A percentile compares a stretch with the other conserved stretches of the same genome.
These are phyloP conservation scores for Mythimna vitellina DNA, from an alignment of 2,888 invertebrate species.

Conservation along the genomic window DNA sequence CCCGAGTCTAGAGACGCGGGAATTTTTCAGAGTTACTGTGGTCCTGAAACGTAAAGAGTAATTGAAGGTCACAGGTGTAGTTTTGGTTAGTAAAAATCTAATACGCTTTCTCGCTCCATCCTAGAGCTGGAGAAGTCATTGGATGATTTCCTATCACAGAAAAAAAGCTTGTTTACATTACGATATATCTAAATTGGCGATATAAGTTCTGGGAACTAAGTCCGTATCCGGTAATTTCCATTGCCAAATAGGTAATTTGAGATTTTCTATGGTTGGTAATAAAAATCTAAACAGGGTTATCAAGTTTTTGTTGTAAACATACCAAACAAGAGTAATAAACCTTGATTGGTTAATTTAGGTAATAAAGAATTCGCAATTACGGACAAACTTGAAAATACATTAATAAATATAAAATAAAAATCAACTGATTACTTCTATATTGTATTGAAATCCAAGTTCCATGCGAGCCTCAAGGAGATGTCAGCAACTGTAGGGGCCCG, in stretches of 20 bases:
- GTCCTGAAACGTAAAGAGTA: no score
- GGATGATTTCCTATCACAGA: no score
- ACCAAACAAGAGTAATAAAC: slow-evolving; percentile 29
- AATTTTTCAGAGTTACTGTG: no score
- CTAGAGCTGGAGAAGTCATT: no score
- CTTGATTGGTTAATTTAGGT: slow-evolving; percentile 35
- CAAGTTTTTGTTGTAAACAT: slow-evolving; percentile 5
- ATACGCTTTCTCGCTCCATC: no score
- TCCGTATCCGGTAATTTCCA: slow-evolving; percentile 23
- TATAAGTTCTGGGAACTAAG: neutral
- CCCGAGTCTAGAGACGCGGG: no score
- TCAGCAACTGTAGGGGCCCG: no score
- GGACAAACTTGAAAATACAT: slow-evolving; percentile 1
- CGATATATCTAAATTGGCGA: neutral
- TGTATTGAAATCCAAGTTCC: neutral
- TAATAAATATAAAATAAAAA: neutral
- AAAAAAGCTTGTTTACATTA: no score
- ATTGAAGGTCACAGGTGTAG: no score
- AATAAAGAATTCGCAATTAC: slow-evolving; percentile 9
- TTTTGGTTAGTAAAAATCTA: no score
- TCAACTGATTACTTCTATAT: neutral
- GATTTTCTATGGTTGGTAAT: slow-evolving; percentile 39
- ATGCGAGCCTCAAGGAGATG: no score
- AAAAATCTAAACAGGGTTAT: slow-evolving; percentile 21
- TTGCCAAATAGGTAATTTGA: slow-evolving; percentile 27